These are phyloP conservation scores for Sebastes steindachneri DNA, from an alignment of 2,797 vertebrate genomes.

Conservation along the genomic window DNA sequence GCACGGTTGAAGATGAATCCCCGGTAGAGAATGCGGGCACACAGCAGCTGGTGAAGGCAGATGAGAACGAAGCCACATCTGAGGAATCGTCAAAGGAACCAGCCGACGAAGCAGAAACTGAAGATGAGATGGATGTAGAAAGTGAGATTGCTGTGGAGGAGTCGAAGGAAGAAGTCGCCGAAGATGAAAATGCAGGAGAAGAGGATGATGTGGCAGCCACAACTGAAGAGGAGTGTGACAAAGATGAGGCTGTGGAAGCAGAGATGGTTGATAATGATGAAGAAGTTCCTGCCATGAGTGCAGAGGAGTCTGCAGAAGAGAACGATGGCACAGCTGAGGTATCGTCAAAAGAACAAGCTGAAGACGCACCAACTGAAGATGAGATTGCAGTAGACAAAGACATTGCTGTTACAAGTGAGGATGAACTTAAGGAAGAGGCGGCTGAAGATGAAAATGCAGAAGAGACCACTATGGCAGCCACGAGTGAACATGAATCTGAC, in stretches of 20 bases:
- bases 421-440: background rate
- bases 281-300: background rate
- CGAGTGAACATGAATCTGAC: slow-evolving; percentile 20
- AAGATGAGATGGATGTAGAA: background rate
- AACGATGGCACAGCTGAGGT: background rate
- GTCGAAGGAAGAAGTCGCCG: background rate
- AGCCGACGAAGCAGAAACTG: background rate
- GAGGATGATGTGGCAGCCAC: background rate
- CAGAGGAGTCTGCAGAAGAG: background rate
- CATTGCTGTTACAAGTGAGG: background rate
- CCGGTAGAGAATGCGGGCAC: background rate
- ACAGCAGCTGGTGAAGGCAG: background rate
- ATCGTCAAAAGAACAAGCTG: background rate
- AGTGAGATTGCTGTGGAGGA: background rate
- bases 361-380: slow-evolving; percentile 15
- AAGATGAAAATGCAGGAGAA: background rate
- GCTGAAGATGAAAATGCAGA: background rate
- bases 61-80: background rate
- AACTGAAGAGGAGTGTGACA: background rate
- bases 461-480: background rate
- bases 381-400: slow-evolving; percentile 8
- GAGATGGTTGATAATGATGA: background rate
- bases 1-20: background rate
- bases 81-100: slow-evolving; percentile 11
- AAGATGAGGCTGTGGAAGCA: background rate